A percentile compares a stretch with the other conserved stretches of the same genome.
These are phyloP conservation scores for Drosophila suzukii DNA, from an alignment of 1,140 invertebrate species.

Conservation along the genomic window DNA sequence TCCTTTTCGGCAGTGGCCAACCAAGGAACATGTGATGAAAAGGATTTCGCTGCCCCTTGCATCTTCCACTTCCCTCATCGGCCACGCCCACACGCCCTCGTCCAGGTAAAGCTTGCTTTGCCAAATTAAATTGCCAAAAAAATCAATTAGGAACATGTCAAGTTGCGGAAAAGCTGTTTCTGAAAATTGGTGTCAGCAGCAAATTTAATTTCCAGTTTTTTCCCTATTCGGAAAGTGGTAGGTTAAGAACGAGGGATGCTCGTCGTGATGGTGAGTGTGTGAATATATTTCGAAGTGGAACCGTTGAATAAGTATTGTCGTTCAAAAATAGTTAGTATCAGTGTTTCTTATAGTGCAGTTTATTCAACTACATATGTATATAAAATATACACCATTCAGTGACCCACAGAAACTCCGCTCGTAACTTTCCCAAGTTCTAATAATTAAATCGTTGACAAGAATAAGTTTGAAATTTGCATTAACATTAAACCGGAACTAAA, in stretches of 20 bases:
- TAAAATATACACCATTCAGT: background rate
- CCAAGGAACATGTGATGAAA: conserved; percentile 76
- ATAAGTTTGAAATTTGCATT: conserved; percentile 68
- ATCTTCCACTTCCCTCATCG: conserved; percentile 53
- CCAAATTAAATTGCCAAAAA: conserved; percentile 83
- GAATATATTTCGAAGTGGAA: too few relatives aligned
- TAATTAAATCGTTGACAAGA: conserved; percentile 28
- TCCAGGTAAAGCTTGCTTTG: conserved; percentile 57
- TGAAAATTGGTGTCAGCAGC: conserved; percentile 78
- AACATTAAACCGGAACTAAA: conserved; percentile 71
- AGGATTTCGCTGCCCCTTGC: conserved; percentile 68
- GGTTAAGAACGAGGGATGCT: conserved; percentile 1
- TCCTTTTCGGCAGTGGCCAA: conserved; percentile 63
- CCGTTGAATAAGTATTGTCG: background rate
- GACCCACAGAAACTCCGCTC: conserved; percentile 2
- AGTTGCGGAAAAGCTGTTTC: conserved; percentile 78
- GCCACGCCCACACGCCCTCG: conserved; percentile 36
- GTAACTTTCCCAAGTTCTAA: conserved; percentile 1
- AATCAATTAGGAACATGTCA: conserved; percentile 84
- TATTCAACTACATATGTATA: background rate
- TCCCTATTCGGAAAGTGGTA: conserved; percentile 15
- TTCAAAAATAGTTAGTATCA: background rate
- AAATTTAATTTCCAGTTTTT: conserved; percentile 75
- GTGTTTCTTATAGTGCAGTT: background rate
- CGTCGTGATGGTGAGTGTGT: conserved; percentile 1